phyloP scores from a whole-genome alignment of 2,797 vertebrate genomes.

The Pelobates cultripes region DNA sequence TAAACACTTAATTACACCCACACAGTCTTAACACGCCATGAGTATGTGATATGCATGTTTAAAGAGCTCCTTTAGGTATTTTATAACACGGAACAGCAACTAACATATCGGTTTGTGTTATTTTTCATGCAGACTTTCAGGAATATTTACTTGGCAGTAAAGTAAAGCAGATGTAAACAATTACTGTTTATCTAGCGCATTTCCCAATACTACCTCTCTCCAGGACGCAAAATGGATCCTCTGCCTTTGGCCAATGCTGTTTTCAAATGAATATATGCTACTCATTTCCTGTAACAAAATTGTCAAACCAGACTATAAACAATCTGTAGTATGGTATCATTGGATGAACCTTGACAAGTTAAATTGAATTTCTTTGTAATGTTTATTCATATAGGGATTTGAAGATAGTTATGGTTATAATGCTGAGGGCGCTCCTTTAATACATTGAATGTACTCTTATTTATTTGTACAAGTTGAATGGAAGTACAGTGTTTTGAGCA shows the following conservation, averaged over 20 bases:
- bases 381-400: too few relatives aligned
- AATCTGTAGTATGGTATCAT: neutral
- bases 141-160: conserved; percentile 6
- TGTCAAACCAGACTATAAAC: neutral
- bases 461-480: too few relatives aligned
- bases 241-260: neutral
- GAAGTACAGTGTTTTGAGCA: too few relatives aligned
- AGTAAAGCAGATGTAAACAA: conserved; percentile 2
- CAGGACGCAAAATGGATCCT: neutral
- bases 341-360: neutral
- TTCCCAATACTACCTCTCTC: neutral
- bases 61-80: neutral
- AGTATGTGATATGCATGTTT: neutral
- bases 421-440: too few relatives aligned
- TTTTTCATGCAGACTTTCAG: neutral
- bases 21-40: conserved; percentile 4
- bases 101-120: neutral
- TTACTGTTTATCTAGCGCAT: neutral
- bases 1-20: neutral
- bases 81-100: neutral
- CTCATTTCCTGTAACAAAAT: neutral
- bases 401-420: too few relatives aligned
- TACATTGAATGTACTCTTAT: too few relatives aligned
- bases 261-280: neutral
- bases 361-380: neutral